These are phyloP conservation scores for Spinus pinus DNA, from an alignment of 2,797 vertebrate genomes.

Conservation along the genomic window DNA sequence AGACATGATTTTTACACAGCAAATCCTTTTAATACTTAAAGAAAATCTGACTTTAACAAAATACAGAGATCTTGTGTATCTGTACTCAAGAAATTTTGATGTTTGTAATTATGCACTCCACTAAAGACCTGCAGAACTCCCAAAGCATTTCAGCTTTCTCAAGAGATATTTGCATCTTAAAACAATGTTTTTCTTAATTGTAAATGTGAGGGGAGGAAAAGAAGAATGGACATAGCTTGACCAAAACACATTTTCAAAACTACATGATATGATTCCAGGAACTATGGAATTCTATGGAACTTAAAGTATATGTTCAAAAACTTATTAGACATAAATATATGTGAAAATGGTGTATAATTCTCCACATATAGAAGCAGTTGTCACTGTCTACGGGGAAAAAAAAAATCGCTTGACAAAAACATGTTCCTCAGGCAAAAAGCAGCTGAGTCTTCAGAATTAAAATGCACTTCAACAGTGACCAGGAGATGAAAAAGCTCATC, in stretches of 20 bases:
- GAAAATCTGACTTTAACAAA: not conserved
- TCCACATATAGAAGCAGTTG: not conserved
- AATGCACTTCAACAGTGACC: not conserved
- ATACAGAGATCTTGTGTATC: not conserved
- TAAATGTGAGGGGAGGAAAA: not conserved
- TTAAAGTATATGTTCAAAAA: not conserved
- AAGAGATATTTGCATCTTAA: not conserved
- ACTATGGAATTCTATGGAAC: not conserved
- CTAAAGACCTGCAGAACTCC: not conserved
- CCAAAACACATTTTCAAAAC: not conserved
- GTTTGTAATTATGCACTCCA: not conserved
- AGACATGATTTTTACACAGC: not conserved
- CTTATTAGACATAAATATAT: not conserved
- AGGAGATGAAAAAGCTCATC: not conserved
- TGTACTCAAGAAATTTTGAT: not conserved
- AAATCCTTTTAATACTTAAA: not conserved
- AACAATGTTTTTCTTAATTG: not conserved
- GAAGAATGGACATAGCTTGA: not conserved
- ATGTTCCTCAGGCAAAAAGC: not conserved
- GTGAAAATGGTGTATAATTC: not conserved
- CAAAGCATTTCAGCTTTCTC: not conserved
- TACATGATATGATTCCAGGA: rapidly evolving
- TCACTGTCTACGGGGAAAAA: not conserved
- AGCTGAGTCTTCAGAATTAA: not conserved
- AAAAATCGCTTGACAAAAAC: not conserved